These are phyloP conservation scores for Octomys mimax DNA, from an alignment of 2,797 vertebrate genomes.

Conservation along the genomic window DNA sequence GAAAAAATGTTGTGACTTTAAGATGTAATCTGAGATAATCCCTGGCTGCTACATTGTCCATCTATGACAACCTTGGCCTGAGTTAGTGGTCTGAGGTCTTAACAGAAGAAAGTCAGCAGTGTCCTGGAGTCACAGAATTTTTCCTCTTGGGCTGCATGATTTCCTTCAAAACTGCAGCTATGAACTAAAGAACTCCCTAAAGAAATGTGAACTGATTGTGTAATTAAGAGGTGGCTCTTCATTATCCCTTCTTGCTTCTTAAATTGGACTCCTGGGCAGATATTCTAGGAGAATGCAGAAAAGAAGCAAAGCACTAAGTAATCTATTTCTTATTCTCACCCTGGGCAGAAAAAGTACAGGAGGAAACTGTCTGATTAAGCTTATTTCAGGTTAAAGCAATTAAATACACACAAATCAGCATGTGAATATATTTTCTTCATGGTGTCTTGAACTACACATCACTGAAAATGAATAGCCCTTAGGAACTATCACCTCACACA, in stretches of 20 bases:
- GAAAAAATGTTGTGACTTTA: background rate
- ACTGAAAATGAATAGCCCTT: background rate
- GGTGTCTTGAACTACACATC: background rate
- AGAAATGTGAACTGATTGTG: constrained; percentile 64
- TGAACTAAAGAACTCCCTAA: constrained; percentile 53
- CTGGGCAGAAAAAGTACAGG: background rate
- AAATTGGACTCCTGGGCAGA: constrained; percentile 75
- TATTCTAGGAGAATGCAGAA: constrained; percentile 25
- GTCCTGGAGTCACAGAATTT: background rate
- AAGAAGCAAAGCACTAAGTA: constrained; percentile 31
- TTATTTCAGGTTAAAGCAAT: background rate
- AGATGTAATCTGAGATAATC: background rate
- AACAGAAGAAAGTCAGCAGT: background rate
- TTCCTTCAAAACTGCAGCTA: constrained; percentile 29
- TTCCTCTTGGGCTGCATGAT: background rate
- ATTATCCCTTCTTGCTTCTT: constrained; percentile 65
- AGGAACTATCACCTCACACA: background rate
- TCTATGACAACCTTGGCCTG: background rate
- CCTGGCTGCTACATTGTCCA: background rate
- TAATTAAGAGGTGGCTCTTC: constrained; percentile 77
- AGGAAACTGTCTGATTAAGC: background rate
- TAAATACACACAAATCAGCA: background rate
- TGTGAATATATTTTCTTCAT: constrained; percentile 7
- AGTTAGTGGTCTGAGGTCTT: background rate
- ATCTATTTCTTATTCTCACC: constrained; percentile 5